phyloP scores from a whole-genome alignment of 2,888 invertebrate genomes.

The Stictocephala bisonia region DNA sequence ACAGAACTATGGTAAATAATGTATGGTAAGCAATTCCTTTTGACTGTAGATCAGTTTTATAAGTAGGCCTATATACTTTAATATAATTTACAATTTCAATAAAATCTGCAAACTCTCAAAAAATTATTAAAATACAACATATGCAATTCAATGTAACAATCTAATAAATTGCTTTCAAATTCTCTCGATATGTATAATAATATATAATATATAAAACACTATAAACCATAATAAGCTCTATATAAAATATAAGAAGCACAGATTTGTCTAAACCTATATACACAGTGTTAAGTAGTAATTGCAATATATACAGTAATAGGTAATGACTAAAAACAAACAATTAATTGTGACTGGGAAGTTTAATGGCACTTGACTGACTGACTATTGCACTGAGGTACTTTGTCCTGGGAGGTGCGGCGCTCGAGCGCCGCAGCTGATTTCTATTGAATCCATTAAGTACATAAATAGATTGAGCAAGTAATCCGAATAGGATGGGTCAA shows the following conservation, averaged over 20 bases:
- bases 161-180: constrained; percentile 17
- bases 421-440: constrained; percentile 28
- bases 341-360: constrained; percentile 12
- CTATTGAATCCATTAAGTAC: constrained; percentile 33
- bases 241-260: constrained; percentile 39
- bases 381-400: constrained; percentile 37
- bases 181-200: constrained; percentile 33
- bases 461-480: constrained; percentile 31
- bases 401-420: constrained; percentile 22
- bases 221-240: constrained; percentile 33
- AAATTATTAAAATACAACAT: constrained; percentile 27
- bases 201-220: constrained; percentile 41
- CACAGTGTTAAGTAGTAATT: constrained; percentile 20
- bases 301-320: constrained; percentile 25
- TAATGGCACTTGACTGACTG: constrained; percentile 29
- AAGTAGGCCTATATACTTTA: constrained; percentile 7
- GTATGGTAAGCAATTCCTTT: constrained; percentile 10
- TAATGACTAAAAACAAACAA: too few species aligned
- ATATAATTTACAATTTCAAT: constrained; percentile 34
- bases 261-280: constrained; percentile 30
- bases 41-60: background rate
- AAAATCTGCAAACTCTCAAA: constrained; percentile 40
- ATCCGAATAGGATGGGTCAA: background rate
- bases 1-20: background rate
- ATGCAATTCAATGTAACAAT: constrained; percentile 25